Percentiles rank a stretch among this genome's conserved stretches.
Evolutionary conservation across 2,797 vertebrate species (phyloP).

Genomic region (Myiotriccus ornatus): DNA sequence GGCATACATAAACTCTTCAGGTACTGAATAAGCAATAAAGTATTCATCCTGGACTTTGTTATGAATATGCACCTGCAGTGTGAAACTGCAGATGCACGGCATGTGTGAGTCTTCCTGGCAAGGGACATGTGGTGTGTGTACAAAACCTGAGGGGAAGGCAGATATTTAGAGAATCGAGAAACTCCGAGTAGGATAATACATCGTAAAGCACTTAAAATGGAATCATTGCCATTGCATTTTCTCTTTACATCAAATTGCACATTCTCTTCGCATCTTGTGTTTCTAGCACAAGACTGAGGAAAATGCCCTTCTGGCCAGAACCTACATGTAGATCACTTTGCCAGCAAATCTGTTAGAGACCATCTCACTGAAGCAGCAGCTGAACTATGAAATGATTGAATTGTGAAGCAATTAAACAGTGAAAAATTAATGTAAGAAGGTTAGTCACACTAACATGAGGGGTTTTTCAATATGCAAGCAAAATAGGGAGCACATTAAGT

Average conservation of each 20-base stretch:
- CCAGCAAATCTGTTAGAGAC: background rate
- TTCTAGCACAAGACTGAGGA: background rate
- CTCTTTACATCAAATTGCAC: background rate
- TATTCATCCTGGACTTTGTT: background rate
- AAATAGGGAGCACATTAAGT: background rate
- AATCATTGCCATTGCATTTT: background rate
- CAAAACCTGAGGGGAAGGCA: background rate
- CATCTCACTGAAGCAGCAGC: slow-evolving; percentile 6
- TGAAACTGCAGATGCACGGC: background rate
- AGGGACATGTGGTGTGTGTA: background rate
- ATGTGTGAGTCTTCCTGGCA: background rate
- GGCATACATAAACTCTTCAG: background rate
- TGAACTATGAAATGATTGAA: background rate
- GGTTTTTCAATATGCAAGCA: background rate
- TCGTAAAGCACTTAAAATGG: background rate
- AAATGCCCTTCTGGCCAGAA: background rate
- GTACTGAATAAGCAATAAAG: background rate
- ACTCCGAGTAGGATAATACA: background rate
- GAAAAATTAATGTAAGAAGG: background rate
- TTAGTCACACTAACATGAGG: background rate
- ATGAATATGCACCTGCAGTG: background rate
- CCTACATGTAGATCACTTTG: background rate
- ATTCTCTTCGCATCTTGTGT: background rate
- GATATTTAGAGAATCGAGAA: background rate
- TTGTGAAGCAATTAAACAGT: slow-evolving; percentile 26